These are phyloP conservation scores for Dromas ardeola DNA, from an alignment of 2,113 vertebrate species.

Conservation along the genomic window DNA sequence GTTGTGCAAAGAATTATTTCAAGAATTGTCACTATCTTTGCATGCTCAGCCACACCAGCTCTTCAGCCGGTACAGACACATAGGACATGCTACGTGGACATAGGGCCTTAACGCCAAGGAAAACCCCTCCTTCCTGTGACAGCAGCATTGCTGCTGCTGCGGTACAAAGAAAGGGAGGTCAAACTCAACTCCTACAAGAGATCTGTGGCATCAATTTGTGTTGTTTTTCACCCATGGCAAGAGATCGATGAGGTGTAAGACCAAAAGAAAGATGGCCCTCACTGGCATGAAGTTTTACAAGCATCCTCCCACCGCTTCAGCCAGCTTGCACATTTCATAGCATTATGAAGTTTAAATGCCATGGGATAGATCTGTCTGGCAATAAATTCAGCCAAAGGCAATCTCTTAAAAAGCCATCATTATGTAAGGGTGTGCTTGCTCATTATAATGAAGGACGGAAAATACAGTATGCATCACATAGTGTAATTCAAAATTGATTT, in stretches of 20 bases:
- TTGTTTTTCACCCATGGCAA: conserved; percentile 21
- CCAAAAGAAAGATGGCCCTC: neutral
- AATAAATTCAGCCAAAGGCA: conserved; percentile 60
- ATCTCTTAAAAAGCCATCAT: conserved; percentile 64
- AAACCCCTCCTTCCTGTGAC: neutral
- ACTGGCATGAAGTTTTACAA: conserved; percentile 22
- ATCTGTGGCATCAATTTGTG: conserved; percentile 7
- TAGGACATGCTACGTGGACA: neutral
- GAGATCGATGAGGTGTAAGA: neutral
- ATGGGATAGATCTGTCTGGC: conserved; percentile 24
- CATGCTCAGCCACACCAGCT: neutral
- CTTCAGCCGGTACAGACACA: neutral
- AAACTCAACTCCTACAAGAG: conserved; percentile 2
- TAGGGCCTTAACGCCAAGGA: neutral
- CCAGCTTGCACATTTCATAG: conserved; percentile 23
- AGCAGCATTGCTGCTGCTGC: neutral
- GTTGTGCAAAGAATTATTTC: neutral
- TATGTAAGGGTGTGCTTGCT: conserved; percentile 47
- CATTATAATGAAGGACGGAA: conserved; percentile 63
- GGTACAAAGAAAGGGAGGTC: neutral
- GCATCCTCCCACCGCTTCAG: neutral
- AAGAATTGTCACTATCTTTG: neutral
- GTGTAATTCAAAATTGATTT: conserved; percentile 65
- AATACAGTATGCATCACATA: conserved; percentile 14
- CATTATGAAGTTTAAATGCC: conserved; percentile 21